Base-by-base conservation (phyloP, 2,888 invertebrate genomes). In the Parthenolecanium corni region DNA sequence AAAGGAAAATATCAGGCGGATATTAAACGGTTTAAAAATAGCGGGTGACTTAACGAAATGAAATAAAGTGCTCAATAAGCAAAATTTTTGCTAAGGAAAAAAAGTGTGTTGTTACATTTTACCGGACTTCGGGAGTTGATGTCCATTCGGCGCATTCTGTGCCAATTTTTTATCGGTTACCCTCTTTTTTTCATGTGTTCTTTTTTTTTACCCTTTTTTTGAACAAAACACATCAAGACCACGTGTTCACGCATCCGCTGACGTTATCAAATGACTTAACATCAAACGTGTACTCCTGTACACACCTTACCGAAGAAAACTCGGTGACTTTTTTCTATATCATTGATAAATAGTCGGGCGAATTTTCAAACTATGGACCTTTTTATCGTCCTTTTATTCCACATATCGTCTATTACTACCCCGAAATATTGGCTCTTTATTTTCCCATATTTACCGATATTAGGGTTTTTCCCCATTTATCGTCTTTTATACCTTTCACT, bases 191-290 rank as follows among this genome's bases (percentile, higher is more conserved):
- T 31, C 31, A 6, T 31, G n/a, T n/a, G n/a, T 31, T 31, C 9
- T 31, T 31, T 31, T 31, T 31, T 9, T 31, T 31, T 31, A 6
- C 31, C 9, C 9, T 31, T 9, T 31, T 31, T 31, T 31, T 31
- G 4, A 6, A 31, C 31, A 31, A 61, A 61, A 61, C 61, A 61
- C 61, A 61, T 61, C 61, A 61, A 61, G 49, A 61, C 61, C 61
- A 61, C 61, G 61, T 61, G 61, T 61, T 61, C 61, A 61, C 49
- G 61, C 61, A 61, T 61, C 61, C 61, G 61, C 61, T 51, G 61
- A 61, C 61, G 61, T 61, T 49, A 61, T 61, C 61, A 61, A 61
- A 61, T 51, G 61, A 61, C 61, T 51, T 61, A 61, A 49, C 61
- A 61, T 61, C 61, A 61, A 61, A 49, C 36, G 61, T 61, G 23